Base-by-base conservation (phyloP, 2,888 invertebrate species). In the Rotaria macrura region DNA sequence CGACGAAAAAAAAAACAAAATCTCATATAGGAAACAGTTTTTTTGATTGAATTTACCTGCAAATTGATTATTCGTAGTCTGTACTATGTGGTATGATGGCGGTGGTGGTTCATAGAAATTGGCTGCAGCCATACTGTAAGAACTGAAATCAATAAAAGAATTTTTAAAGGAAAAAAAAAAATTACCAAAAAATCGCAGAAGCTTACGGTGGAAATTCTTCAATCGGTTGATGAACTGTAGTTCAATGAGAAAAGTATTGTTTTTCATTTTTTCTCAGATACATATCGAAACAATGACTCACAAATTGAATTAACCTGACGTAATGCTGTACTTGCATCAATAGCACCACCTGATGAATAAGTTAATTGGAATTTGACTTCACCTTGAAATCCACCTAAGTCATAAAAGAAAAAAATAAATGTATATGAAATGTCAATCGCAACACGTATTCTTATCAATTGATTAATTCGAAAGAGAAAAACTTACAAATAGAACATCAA, bases 281-380 rank as follows among this genome's bases (percentile, higher is more conserved):
- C 5, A 10, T 74, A 12, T 74, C 25, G n/a, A 25, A n/a, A 25
- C 12, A 20, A n/a, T 79, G 40, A 79, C 79, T 40, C 43, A 79
- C 79, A 79, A 14, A 43, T 34, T 6, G 40, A 43, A n/a, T 43
- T 23, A 43, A 79, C 79, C 2, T 40, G 43, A 43, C 40, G 43
- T 79, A 79, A 43, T 10, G 43, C 40, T 43, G 23, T n/a, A 34
- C 25, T 43, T 4, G 79, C 43, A 43, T 79, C 79, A 43, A 79
- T 79, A 25, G 79, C 79, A n/a, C 79, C 79, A 43, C 79, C 79
- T 0, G 79, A 79, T 79, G 79, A 43, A 79, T 43, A 79, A 25
- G 40, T 79, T 43, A 79, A 79, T 79, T 79, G 43, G 43, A 79
- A 79, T 43, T 79, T 79, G 4, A 79, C 43, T 79, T 43, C 79